A percentile compares a stretch with the other conserved stretches of the same genome.
These are phyloP conservation scores for Lithophane ornitopus DNA, from an alignment of 2,888 invertebrate species.

Conservation along the genomic window DNA sequence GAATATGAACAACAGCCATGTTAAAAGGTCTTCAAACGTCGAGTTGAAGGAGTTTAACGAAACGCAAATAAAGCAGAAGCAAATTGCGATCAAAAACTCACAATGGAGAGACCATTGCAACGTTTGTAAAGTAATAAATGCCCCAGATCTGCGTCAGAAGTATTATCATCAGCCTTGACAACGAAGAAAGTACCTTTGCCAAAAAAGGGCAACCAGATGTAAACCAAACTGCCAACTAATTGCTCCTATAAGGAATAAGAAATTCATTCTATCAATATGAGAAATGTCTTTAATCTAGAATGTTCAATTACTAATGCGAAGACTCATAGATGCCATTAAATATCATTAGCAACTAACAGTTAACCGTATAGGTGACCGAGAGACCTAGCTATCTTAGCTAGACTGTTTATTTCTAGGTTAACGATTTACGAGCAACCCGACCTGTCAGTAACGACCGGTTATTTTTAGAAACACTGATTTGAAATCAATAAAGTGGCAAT, in stretches of 20 bases:
- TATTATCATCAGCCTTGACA: no score
- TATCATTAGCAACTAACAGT: conserved; percentile 46
- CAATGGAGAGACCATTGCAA: not conserved
- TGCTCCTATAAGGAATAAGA: not conserved
- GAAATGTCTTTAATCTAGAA: conserved; percentile 38
- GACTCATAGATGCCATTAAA: conserved; percentile 41
- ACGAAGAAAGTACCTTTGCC: not conserved
- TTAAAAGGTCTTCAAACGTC: not conserved
- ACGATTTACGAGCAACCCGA: conserved; percentile 56
- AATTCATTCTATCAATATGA: conserved; percentile 12
- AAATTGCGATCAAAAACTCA: not conserved
- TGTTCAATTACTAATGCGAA: conserved; percentile 26
- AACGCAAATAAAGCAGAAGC: not conserved
- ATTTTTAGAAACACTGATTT: conserved; percentile 53
- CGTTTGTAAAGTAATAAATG: not conserved
- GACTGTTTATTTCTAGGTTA: conserved; percentile 62
- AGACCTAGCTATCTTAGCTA: conserved; percentile 61
- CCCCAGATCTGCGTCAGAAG: not conserved
- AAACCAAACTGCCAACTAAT: not conserved
- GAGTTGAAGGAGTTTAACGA: not conserved
- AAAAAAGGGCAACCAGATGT: not conserved
- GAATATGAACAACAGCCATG: not conserved
- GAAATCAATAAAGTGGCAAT: conserved; percentile 60
- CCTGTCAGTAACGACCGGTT: conserved; percentile 45
- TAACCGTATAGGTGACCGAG: conserved; percentile 50